A percentile compares a stretch with the other conserved stretches of the same genome.
Evolutionary conservation across 2,888 invertebrate species (phyloP).

Genomic region (Trimorus sp.): DNA sequence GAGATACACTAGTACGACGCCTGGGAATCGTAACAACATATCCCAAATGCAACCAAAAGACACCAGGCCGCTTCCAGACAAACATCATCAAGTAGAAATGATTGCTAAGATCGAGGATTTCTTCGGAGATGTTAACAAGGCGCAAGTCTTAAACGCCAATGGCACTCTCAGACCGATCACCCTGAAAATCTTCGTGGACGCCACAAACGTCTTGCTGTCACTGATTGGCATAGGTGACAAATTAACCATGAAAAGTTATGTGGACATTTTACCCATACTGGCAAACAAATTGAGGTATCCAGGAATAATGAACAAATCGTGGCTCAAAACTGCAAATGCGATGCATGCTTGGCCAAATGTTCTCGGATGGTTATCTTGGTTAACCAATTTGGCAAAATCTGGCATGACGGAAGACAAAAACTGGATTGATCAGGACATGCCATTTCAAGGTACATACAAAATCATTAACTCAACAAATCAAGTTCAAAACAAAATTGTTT

Average conservation of each 20-base stretch:
- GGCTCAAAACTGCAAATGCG: conserved; percentile 84
- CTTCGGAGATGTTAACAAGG: conserved; percentile 68
- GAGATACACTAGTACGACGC: neutral
- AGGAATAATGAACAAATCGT: conserved; percentile 83
- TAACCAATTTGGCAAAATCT: conserved; percentile 68
- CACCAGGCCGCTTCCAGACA: conserved; percentile 74
- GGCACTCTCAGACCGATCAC: conserved; percentile 76
- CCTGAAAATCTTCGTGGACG: conserved; percentile 76
- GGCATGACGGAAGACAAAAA: too few species aligned
- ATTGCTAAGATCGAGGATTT: conserved; percentile 75
- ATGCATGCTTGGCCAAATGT: conserved; percentile 84
- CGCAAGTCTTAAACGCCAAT: conserved; percentile 74
- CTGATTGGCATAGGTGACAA: conserved; percentile 71
- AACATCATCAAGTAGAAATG: conserved; percentile 74
- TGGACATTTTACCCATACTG: conserved; percentile 82
- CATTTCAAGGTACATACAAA: too few species aligned
- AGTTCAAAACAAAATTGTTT: too few species aligned
- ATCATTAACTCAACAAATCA: too few species aligned
- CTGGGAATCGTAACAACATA: neutral
- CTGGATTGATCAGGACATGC: too few species aligned
- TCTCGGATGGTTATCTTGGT: conserved; percentile 83
- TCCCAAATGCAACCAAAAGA: conserved; percentile 71
- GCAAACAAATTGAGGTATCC: conserved; percentile 84
- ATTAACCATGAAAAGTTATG: conserved; percentile 74
- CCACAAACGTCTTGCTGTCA: conserved; percentile 72